These are phyloP conservation scores for Sceliomorpha sp. DNA, from an alignment of 2,888 invertebrate species.

Conservation along the genomic window DNA sequence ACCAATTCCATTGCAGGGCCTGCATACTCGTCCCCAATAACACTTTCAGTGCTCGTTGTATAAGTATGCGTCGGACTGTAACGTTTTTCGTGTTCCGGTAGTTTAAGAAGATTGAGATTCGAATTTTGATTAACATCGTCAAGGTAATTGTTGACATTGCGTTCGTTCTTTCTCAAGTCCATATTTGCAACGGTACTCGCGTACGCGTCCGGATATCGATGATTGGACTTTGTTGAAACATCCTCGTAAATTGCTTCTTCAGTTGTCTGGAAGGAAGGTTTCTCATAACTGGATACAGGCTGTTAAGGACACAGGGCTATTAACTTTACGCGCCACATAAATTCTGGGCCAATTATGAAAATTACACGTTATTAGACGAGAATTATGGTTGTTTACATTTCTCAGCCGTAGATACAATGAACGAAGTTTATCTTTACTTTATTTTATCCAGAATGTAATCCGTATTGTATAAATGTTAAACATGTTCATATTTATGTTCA, in stretches of 20 bases:
- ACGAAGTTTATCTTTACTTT: too few species aligned
- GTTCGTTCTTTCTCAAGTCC: slow-evolving; percentile 34
- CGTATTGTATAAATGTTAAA: neutral
- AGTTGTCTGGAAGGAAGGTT: slow-evolving; percentile 41
- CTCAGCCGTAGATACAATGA: too few species aligned
- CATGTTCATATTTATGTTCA: too few species aligned
- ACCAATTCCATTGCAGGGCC: slow-evolving; percentile 77
- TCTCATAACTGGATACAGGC: slow-evolving; percentile 13
- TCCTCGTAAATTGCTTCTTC: slow-evolving; percentile 29
- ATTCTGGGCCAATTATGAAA: neutral
- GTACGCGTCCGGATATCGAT: slow-evolving; percentile 33
- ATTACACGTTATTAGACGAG: too few species aligned
- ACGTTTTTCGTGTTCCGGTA: slow-evolving; percentile 36
- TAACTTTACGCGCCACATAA: neutral
- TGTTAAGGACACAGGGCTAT: slow-evolving; percentile 17
- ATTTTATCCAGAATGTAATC: neutral
- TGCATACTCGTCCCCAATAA: slow-evolving; percentile 69
- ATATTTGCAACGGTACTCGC: neutral
- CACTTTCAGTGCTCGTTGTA: slow-evolving; percentile 56
- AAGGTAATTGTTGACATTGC: slow-evolving; percentile 31
- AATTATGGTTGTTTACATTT: too few species aligned
- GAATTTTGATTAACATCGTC: slow-evolving; percentile 23
- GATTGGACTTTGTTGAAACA: slow-evolving; percentile 41
- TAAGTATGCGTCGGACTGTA: slow-evolving; percentile 61
- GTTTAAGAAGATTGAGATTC: slow-evolving; percentile 15